Evolutionary conservation across 2,888 invertebrate genomes (phyloP), one percentile per base, ranked within the genome.

Genomic region (Chaitophorus viminalis): DNA sequence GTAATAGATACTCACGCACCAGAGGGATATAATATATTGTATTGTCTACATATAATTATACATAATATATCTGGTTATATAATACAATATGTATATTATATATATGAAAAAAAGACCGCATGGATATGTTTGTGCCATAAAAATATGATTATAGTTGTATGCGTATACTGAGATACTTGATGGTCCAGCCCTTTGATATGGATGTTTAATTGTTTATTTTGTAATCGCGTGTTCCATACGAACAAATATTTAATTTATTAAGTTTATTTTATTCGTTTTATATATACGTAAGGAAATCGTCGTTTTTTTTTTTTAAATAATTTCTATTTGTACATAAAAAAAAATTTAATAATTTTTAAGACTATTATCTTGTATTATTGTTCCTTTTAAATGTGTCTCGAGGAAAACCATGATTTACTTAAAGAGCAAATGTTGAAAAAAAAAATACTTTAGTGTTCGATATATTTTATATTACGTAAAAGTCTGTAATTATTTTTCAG

Each of bases 311-410:
- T 82, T 36, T 46, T 29, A 18, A 21, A 72, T 86, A 36, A 79
- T 21, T 60, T 78, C 25, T 86, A 39, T 60, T 52, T 85, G 36
- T 74, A 82, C 33, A 36, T 82, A 84, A 82, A 68, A 31, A 52
- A 77, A 76, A 76, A 85, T 60, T 79, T 60, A 79, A 79, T 87
- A 60, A 79, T 79, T 79, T 54, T 39, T 87, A 79, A 87, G 86
- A 87, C 86, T 87, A 87, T 72, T 85, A 78, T 72, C 74, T 87
- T 74, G 21, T 87, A 87, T 79, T 87, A 87, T 87, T 87, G 86
- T 87, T 87, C 86, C 86, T 87, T 87, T 78, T 79, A 78, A 78
- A 78, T 33, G 46, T 33, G 54, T 87, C 46, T 46, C 79, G 86
- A 79, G 46, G 60, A 79, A 87, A 74, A 74, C 72, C 36, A 72